Percentiles rank a stretch among this genome's conserved stretches.
These are phyloP conservation scores for Engystomops pustulosus DNA, from an alignment of 2,113 vertebrate species.

Conservation along the genomic window DNA sequence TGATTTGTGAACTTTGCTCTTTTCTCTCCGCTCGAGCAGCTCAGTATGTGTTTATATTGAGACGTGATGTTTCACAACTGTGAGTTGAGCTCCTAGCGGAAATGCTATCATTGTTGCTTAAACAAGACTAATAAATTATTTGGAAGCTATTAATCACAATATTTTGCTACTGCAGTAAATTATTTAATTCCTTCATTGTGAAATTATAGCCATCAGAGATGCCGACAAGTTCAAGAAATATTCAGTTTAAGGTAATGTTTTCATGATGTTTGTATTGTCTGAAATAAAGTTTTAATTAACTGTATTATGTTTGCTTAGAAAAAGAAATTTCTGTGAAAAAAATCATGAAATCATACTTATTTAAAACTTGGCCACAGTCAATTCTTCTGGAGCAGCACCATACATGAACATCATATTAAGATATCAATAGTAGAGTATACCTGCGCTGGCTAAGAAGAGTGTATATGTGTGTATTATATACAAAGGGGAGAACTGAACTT, in stretches of 20 bases:
- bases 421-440: too few species aligned
- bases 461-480: too few species aligned
- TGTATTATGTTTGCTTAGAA: not conserved
- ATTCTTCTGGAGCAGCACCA: too few species aligned
- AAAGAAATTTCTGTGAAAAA: too few species aligned
- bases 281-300: not conserved
- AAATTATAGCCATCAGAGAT: conserved; percentile 7
- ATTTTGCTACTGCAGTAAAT: conserved; percentile 36
- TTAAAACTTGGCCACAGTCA: too few species aligned
- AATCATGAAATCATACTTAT: too few species aligned
- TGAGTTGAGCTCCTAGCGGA: conserved; percentile 48
- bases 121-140: conserved; percentile 66
- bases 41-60: conserved; percentile 64
- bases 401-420: too few species aligned
- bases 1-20: conserved; percentile 64
- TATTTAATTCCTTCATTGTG: conserved; percentile 2
- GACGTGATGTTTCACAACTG: conserved; percentile 59
- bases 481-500: too few species aligned
- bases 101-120: conserved; percentile 61
- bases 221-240: not conserved
- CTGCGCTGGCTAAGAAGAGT: too few species aligned
- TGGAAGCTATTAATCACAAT: conserved; percentile 51
- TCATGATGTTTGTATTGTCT: not conserved
- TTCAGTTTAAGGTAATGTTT: not conserved
- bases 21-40: conserved; percentile 62